phyloP scores from a whole-genome alignment of 2,888 invertebrate genomes.

The Baronia brevicornis region DNA sequence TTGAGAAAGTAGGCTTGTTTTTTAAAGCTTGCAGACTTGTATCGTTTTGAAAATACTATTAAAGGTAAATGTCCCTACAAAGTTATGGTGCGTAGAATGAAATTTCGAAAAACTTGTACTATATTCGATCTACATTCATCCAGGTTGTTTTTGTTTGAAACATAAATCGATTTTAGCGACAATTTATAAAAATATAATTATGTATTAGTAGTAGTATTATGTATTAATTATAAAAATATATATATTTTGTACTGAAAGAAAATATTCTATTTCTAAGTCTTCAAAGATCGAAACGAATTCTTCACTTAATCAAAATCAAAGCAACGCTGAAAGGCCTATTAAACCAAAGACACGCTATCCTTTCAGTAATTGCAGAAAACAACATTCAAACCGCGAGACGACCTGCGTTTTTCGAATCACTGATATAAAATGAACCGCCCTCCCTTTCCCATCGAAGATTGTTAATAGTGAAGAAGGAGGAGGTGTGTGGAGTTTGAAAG shows the following conservation, averaged over 20 bases:
- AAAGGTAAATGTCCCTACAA: no score
- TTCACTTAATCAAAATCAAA: slow-evolving; percentile 28
- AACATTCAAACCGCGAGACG: slow-evolving; percentile 62
- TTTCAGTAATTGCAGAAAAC: slow-evolving; percentile 67
- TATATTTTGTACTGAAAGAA: slow-evolving; percentile 7
- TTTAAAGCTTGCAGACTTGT: no score
- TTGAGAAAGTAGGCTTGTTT: no score
- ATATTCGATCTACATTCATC: no score
- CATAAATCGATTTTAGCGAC: neutral
- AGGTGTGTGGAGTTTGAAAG: slow-evolving; percentile 16
- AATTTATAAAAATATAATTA: neutral
- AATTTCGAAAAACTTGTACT: no score
- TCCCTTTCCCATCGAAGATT: slow-evolving; percentile 16
- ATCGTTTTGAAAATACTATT: no score
- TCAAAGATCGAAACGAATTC: slow-evolving; percentile 24
- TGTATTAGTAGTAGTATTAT: neutral
- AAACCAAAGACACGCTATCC: slow-evolving; percentile 61
- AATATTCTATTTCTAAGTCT: slow-evolving; percentile 18
- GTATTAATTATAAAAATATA: neutral
- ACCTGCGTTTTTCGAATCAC: slow-evolving; percentile 40
- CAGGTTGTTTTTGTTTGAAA: no score
- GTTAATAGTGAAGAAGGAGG: slow-evolving; percentile 9
- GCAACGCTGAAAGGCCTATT: slow-evolving; percentile 62
- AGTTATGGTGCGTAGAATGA: no score
- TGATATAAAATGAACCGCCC: slow-evolving; percentile 30